phyloP scores from a whole-genome alignment of 2,888 invertebrate genomes.

The Hydriomena furcata region DNA sequence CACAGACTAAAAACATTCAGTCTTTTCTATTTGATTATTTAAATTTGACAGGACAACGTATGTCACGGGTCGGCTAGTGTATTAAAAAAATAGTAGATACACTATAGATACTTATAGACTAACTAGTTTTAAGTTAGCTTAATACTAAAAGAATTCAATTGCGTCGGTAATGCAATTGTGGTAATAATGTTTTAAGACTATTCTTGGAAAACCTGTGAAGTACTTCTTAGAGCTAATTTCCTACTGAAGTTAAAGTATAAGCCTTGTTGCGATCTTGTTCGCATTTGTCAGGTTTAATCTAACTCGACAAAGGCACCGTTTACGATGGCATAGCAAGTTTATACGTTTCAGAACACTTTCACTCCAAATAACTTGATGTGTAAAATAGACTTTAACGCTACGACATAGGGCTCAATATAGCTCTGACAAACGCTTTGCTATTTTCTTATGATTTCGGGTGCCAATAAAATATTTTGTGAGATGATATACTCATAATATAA shows the following conservation, averaged over 20 bases:
- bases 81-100: too few relatives aligned
- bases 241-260: slow-evolving; percentile 27
- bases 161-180: not conserved
- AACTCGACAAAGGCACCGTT: slow-evolving; percentile 54
- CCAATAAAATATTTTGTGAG: not conserved
- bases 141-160: too few relatives aligned
- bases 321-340: slow-evolving; percentile 58
- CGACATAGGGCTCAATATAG: not conserved
- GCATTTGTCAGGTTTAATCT: slow-evolving; percentile 55
- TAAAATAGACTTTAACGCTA: slow-evolving; percentile 2
- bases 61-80: too few relatives aligned
- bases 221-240: slow-evolving; percentile 7
- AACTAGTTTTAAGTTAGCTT: too few relatives aligned
- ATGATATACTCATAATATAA: too few relatives aligned
- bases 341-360: slow-evolving; percentile 43
- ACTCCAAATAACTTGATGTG: not conserved
- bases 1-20: too few relatives aligned
- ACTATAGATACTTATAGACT: too few relatives aligned
- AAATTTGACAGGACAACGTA: too few relatives aligned
- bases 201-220: slow-evolving; percentile 4
- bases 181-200: too few relatives aligned
- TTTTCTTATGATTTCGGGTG: not conserved
- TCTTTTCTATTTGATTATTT: too few relatives aligned
- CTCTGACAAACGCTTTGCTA: not conserved
- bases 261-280: slow-evolving; percentile 38